phyloP scores from a whole-genome alignment of 2,797 vertebrate genomes.

The Bryconaethiops microstoma region DNA sequence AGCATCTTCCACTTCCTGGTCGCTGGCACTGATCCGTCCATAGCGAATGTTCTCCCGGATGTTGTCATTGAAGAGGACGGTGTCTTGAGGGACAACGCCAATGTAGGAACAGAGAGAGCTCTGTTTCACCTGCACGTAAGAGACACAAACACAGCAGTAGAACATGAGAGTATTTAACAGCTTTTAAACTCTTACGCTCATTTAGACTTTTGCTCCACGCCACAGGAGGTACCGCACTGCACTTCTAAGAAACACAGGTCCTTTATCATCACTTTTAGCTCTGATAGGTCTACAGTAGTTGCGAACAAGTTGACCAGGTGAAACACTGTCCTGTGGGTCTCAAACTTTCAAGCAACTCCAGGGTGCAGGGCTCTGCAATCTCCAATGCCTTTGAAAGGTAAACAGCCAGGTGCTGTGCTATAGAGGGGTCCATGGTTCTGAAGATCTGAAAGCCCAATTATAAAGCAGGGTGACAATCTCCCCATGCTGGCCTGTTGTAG shows the following conservation, averaged over 20 bases:
- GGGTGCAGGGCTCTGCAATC: constrained; percentile 24
- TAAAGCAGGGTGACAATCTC: constrained; percentile 51
- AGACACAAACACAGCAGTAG: background rate
- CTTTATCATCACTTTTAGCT: background rate
- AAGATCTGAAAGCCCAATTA: constrained; percentile 60
- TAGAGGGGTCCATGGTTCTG: constrained; percentile 44
- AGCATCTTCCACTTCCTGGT: constrained; percentile 84
- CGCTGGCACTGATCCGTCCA: constrained; percentile 78
- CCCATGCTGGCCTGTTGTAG: constrained; percentile 41
- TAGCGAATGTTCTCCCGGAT: constrained; percentile 90
- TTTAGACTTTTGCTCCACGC: background rate
- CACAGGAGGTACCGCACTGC: background rate
- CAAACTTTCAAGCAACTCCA: constrained; percentile 41
- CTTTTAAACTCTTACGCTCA: background rate
- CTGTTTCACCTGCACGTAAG: constrained; percentile 79
- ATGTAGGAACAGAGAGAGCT: constrained; percentile 83
- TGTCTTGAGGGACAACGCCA: constrained; percentile 91
- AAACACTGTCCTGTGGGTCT: constrained; percentile 34
- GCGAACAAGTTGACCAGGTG: constrained; percentile 27
- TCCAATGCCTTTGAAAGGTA: constrained; percentile 50
- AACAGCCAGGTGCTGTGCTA: constrained; percentile 52
- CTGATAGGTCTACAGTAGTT: background rate
- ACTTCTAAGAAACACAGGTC: background rate
- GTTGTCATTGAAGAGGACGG: constrained; percentile 88
- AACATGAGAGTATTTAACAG: background rate